Percentiles rank a stretch among this genome's conserved stretches.
Conservation (phyloP, 2,888 invertebrate species). For the Cordylochernes scorpioides region DNA sequence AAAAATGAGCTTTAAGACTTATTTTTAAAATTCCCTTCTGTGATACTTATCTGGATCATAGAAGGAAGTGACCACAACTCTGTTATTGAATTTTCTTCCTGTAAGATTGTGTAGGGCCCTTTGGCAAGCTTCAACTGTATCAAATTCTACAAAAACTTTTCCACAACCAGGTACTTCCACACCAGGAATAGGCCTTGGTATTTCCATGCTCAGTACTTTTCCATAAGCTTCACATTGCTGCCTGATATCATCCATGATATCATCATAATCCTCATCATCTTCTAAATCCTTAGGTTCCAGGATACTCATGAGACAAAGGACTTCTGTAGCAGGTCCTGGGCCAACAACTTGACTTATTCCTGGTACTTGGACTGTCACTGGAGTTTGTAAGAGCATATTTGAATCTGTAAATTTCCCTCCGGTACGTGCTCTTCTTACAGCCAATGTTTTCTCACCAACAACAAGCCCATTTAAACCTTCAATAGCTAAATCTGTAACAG, state of each 20-base stretch:
- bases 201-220: conserved; percentile 73
- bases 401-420: too few species aligned
- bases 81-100: conserved; percentile 87
- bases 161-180: conserved; percentile 92
- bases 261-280: conserved; percentile 95
- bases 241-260: conserved; percentile 89
- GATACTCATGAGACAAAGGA: conserved; percentile 88
- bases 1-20: too few species aligned
- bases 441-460: too few species aligned
- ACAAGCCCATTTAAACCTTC: too few species aligned
- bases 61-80: conserved; percentile 93
- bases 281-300: conserved; percentile 78
- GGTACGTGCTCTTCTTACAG: too few species aligned
- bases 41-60: conserved; percentile 96
- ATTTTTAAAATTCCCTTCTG: conserved; percentile 85
- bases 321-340: conserved; percentile 75
- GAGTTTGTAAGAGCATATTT: too few species aligned
- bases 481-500: too few species aligned
- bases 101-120: conserved; percentile 92
- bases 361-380: too few species aligned
- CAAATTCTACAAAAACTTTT: conserved; percentile 96
- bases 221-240: conserved; percentile 97
- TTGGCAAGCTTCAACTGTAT: conserved; percentile 80
- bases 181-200: conserved; percentile 83
- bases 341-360: conserved; percentile 51